Evolutionary conservation across 2,888 invertebrate species (phyloP).

Genomic region (Gastrophysa polygoni): DNA sequence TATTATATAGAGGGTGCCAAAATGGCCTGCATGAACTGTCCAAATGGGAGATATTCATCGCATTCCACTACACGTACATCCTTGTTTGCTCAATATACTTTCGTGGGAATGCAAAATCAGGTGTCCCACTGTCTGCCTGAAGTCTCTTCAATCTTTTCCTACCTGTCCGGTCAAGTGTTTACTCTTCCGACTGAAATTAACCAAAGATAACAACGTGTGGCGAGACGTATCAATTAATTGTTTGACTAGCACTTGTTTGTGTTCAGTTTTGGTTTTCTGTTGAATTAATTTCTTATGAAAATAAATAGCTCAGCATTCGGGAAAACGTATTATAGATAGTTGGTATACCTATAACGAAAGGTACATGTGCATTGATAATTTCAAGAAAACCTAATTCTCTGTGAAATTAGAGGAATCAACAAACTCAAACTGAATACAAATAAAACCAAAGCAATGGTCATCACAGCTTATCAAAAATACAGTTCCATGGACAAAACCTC

Average conservation of each 20-base stretch:
- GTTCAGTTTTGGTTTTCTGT: constrained; percentile 6
- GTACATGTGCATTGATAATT: background rate
- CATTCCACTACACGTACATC: constrained; percentile 9
- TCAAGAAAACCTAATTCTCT: no score
- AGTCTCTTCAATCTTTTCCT: constrained; percentile 24
- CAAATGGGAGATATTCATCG: constrained; percentile 1
- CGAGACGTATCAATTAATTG: constrained; percentile 16
- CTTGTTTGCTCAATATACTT: constrained; percentile 28
- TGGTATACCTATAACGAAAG: no score
- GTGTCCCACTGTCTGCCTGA: constrained; percentile 35
- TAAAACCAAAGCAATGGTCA: no score
- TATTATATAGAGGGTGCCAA: no score
- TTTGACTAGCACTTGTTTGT: constrained; percentile 14
- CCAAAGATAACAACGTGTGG: constrained; percentile 16
- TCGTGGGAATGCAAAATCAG: constrained; percentile 39
- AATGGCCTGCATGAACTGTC: no score
- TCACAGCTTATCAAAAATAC: no score
- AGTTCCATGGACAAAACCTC: no score
- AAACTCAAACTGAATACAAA: no score
- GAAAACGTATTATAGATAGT: background rate
- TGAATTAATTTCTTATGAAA: constrained; percentile 16
- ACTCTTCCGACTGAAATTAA: constrained; percentile 16
- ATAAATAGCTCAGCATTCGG: background rate
- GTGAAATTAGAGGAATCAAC: no score
- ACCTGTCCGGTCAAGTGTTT: constrained; percentile 31